These are phyloP conservation scores for Heliconius hortense DNA, from an alignment of 2,888 invertebrate species.

Conservation along the genomic window DNA sequence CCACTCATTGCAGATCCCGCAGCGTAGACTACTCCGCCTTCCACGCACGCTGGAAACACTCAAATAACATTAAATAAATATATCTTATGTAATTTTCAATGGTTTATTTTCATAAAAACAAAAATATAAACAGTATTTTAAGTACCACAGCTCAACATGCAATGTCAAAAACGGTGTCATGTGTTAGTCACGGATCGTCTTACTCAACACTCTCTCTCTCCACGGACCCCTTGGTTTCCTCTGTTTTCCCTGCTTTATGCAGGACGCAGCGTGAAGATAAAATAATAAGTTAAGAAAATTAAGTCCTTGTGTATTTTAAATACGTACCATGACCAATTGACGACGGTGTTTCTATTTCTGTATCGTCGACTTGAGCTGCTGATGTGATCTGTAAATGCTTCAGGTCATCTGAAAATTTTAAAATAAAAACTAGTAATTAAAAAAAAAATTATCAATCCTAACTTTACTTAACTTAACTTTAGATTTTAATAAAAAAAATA, in stretches of 20 bases:
- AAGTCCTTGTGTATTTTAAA: background rate
- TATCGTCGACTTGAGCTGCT: conserved; percentile 52
- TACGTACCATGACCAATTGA: conserved; percentile 57
- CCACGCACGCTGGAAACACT: conserved; percentile 84
- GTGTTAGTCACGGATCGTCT: too few relatives aligned
- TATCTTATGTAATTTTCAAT: background rate
- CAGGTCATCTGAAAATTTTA: conserved; percentile 56
- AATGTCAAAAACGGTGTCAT: too few relatives aligned
- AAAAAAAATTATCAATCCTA: background rate
- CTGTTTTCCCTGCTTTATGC: background rate
- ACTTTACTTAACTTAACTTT: too few relatives aligned
- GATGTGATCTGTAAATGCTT: conserved; percentile 58
- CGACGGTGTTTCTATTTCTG: conserved; percentile 45
- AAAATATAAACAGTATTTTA: too few relatives aligned
- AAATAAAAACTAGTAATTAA: background rate
- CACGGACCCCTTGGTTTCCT: background rate
- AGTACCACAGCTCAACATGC: too few relatives aligned
- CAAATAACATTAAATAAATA: conserved; percentile 18
- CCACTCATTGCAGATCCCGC: conserved; percentile 93
- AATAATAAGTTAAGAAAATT: background rate
- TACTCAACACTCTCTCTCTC: background rate
- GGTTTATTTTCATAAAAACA: too few relatives aligned
- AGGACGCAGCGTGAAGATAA: background rate
- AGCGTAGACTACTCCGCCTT: conserved; percentile 87
- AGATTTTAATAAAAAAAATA: too few relatives aligned